Conservation (phyloP, 2,797 vertebrate species). For the Galaxias olidus region DNA sequence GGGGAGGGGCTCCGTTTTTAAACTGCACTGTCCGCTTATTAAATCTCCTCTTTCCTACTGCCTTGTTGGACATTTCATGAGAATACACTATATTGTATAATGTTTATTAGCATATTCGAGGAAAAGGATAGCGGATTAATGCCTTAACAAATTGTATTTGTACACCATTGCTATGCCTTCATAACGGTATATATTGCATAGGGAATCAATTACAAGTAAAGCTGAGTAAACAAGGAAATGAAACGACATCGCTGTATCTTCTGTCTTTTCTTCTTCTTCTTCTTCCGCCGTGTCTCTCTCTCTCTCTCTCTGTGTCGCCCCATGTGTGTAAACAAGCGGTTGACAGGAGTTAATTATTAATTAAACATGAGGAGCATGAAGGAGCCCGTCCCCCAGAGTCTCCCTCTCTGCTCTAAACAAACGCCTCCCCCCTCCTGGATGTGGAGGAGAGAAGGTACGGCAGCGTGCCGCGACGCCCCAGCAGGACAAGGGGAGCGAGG, state of each 20-base stretch:
- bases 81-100: not conserved
- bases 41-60: conserved; percentile 25
- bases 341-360: conserved; percentile 80
- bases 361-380: conserved; percentile 72
- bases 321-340: conserved; percentile 71
- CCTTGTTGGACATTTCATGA: conserved; percentile 16
- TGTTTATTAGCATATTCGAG: not conserved
- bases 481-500: too few species aligned
- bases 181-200: too few species aligned
- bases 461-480: too few species aligned
- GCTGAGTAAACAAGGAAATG: too few species aligned
- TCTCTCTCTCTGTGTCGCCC: conserved; percentile 42
- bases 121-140: not conserved
- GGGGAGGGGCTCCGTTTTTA: conserved; percentile 27
- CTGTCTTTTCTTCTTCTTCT: too few species aligned
- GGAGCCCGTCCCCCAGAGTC: conserved; percentile 62
- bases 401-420: conserved; percentile 68
- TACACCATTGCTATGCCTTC: too few species aligned
- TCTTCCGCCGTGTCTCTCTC: conserved; percentile 26
- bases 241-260: conserved; percentile 27
- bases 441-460: conserved; percentile 65
- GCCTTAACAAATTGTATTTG: too few species aligned
- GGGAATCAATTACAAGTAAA: too few species aligned
- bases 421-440: conserved; percentile 19
- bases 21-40: conserved; percentile 21